Evolutionary conservation across 2,888 invertebrate species (phyloP).

Genomic region (Archips xylosteana): DNA sequence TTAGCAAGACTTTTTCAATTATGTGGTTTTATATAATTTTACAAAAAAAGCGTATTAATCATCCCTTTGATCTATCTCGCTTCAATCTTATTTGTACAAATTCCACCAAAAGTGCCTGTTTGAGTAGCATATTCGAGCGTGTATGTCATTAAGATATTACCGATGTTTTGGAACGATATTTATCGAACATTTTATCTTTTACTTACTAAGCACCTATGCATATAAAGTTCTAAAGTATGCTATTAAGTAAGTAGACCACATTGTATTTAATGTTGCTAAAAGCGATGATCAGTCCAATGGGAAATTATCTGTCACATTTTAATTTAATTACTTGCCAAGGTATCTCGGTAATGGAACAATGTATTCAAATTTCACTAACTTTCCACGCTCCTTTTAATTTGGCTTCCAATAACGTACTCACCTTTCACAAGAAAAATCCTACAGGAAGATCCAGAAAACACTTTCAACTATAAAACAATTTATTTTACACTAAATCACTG

Average conservation of each 20-base stretch:
- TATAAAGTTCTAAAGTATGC: too few relatives aligned
- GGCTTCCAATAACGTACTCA: conserved; percentile 49
- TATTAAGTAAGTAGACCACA: background rate
- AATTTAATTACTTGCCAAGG: conserved; percentile 45
- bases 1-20: too few relatives aligned
- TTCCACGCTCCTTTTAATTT: background rate
- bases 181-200: too few relatives aligned
- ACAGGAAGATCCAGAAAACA: conserved; percentile 54
- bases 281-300: background rate
- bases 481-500: conserved; percentile 74
- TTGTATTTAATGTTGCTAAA: background rate
- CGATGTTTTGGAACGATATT: too few relatives aligned
- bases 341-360: background rate
- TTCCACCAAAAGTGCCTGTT: too few relatives aligned
- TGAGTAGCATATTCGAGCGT: too few relatives aligned
- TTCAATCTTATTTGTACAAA: too few relatives aligned
- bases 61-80: too few relatives aligned
- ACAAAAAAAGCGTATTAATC: too few relatives aligned
- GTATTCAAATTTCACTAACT: background rate
- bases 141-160: too few relatives aligned
- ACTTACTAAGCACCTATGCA: too few relatives aligned
- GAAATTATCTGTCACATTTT: conserved; percentile 23
- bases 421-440: conserved; percentile 59
- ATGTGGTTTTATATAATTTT: too few relatives aligned
- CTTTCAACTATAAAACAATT: conserved; percentile 50